Conservation (phyloP, 2,113 vertebrate species). For the Halcyon senegalensis region DNA sequence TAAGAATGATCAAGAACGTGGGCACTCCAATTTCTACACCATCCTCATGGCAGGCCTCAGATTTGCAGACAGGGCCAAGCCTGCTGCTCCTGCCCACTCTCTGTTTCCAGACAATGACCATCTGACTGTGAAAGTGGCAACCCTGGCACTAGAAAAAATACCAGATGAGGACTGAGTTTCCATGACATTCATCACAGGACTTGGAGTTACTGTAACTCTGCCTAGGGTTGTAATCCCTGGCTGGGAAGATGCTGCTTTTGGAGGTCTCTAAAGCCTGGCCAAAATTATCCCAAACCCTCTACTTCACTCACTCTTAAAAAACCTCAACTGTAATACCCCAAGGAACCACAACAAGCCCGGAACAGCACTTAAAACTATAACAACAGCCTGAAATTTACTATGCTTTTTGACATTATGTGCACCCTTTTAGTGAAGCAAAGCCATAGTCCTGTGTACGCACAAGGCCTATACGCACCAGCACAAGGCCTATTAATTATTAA, state of each 20-base stretch:
- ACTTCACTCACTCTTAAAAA: neutral
- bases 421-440: neutral
- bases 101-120: neutral
- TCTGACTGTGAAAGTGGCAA: neutral
- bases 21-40: neutral
- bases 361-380: neutral
- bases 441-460: neutral
- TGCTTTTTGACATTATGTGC: neutral
- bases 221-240: neutral
- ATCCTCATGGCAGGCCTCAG: neutral
- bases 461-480: neutral
- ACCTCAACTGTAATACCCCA: neutral
- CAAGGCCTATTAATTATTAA: neutral
- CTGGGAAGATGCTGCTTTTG: neutral
- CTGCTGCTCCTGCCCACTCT: neutral
- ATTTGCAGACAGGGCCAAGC: neutral
- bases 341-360: neutral
- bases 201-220: neutral
- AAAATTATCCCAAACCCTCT: neutral
- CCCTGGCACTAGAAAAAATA: neutral
- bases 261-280: neutral
- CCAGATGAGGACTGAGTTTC: rapidly evolving
- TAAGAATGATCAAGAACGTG: neutral
- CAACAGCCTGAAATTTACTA: neutral
- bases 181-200: neutral